These are phyloP conservation scores for Vombatus ursinus DNA, from an alignment of 2,113 vertebrate genomes.

Conservation along the genomic window DNA sequence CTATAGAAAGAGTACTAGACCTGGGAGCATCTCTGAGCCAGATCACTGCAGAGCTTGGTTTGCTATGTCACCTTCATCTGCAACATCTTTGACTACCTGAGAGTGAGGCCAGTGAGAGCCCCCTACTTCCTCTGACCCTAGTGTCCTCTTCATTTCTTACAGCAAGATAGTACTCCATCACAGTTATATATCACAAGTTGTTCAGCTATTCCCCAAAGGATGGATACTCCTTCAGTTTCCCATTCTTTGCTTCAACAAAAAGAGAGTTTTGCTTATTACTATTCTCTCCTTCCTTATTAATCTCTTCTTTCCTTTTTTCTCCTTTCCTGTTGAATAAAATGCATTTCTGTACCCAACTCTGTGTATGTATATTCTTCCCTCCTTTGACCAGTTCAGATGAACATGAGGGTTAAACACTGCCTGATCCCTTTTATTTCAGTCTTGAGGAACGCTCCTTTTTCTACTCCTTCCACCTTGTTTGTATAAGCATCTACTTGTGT, in stretches of 20 bases:
- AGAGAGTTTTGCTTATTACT: background rate
- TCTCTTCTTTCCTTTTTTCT: too few species aligned
- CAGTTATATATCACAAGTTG: background rate
- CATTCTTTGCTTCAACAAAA: background rate
- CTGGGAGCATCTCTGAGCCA: slow-evolving; percentile 86
- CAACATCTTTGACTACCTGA: slow-evolving; percentile 94
- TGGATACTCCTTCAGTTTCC: background rate
- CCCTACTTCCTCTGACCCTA: background rate
- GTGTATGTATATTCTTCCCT: too few species aligned
- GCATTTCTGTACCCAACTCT: background rate
- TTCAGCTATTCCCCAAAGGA: background rate
- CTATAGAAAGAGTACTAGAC: slow-evolving; percentile 91
- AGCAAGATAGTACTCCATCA: background rate
- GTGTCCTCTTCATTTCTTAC: too few species aligned
- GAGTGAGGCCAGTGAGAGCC: slow-evolving; percentile 79
- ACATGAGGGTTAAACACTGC: background rate
- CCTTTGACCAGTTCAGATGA: background rate
- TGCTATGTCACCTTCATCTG: slow-evolving; percentile 94
- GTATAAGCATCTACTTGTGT: too few species aligned
- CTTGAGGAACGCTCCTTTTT: too few species aligned
- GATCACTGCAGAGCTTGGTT: slow-evolving; percentile 90
- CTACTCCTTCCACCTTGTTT: too few species aligned
- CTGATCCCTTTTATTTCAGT: background rate
- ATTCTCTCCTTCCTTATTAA: background rate
- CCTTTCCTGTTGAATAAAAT: too few species aligned